Evolutionary conservation across 2,797 vertebrate genomes (phyloP), one percentile per base, ranked within the genome.

Genomic region (Phoeniculus purpureus): DNA sequence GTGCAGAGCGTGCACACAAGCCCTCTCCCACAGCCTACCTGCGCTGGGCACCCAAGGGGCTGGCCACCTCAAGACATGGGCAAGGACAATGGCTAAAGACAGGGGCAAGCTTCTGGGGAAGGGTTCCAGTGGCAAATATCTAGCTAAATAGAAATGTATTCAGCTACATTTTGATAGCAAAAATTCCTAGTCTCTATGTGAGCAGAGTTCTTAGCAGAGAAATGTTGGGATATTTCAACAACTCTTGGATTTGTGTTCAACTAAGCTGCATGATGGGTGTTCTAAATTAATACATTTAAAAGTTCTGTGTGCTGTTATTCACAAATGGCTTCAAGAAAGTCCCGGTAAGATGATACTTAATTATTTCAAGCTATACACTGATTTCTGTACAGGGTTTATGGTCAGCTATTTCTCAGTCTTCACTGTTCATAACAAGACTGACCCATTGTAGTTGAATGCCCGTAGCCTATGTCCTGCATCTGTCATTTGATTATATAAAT

Each of bases 321-420:
- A 7, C 11, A 85, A 47, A 58, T 74, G 37, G 7, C n/a, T 71
- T 80, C 79, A 51, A 13, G 19, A 58, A 77, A 4, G 15, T 47
- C 12, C 14, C 70, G 19, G 29, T 66, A 89, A 51, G 74, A 5
- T 1, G 3, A 13, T 60, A 77, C 47, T 91, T 77, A 92, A 60
- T 91, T 87, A 95, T 81, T 91, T 66, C 92, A 72, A 91, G 70
- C 9, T 40, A 16, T 20, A 58, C 13, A 74, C 51, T 80, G 1
- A 68, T 89, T 95, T 89, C 76, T 91, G 32, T 25, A 65, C 18
- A 25, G 11, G 5, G 22, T 73, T 67, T 87, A 29, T 43, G 31
- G 29, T 25, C 15, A 77, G 18, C 9, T 80, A 77, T 50, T 71
- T 89, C 45, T 47, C 31, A 67, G 22, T 67, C 55, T 83, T 96